Base-by-base conservation (phyloP, 2,888 invertebrate genomes). In the Scaptomyza polygonia region DNA sequence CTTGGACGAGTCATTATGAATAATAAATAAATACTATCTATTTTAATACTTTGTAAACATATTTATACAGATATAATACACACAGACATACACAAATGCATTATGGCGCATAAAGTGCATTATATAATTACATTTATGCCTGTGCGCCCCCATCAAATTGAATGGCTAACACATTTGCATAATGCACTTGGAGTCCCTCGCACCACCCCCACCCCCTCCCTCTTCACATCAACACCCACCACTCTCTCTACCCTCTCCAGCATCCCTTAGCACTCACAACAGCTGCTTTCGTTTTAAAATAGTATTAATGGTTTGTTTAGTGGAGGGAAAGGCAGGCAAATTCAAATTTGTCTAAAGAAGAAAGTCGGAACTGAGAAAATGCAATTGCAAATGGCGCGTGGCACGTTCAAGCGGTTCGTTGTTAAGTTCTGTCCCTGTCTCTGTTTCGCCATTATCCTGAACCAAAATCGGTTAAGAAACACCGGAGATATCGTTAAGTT, bases 81-180 rank as follows among this genome's bases (percentile, higher is more conserved):
- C 45, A 29, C 47, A 30, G 18, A 29, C 12, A 45, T 16, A 51
- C 16, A 16, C 18, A 57, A 67, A 57, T 74, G 78, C 67, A 62
- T 64, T 48, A 56, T 48, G 59, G 16, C 36, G 14, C 40, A 40
- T 11, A 42, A 76, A 80, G 67, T 72, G 77, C 81, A 69, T 84
- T 81, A 74, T 69, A 78, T 82, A 82, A 82, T 87, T 82, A 85
- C 82, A 85, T 76, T 75, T 81, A 69, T 78, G 70, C 39, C n/a
- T n/a, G n/a, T n/a, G 52, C 43, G 32, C 66, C 63, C 51, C 72
- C 87, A 82, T 86, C 63, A 87, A 75, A 77, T 81, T 70, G 68
- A 84, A 86, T 81, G 87, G 65, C 65, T 72, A 74, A 69, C 58
- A 62, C 74, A 85, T 87, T 82, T 85, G 69, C 87, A 81, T 75